These are phyloP conservation scores for Cinara cedri DNA, from an alignment of 2,888 invertebrate genomes.

Conservation along the genomic window DNA sequence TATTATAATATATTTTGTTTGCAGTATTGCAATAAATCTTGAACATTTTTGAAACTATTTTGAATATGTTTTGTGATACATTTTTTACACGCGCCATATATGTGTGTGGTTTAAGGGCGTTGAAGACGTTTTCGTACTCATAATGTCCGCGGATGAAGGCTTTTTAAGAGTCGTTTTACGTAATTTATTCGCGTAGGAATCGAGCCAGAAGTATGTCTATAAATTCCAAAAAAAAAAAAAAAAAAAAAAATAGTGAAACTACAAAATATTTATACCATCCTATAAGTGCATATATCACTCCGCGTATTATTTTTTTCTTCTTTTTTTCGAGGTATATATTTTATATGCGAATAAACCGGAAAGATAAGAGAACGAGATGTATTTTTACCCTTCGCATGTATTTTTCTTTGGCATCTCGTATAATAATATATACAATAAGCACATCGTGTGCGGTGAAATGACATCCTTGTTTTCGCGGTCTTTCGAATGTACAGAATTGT, in stretches of 20 bases:
- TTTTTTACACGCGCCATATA: not conserved
- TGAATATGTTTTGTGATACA: not conserved
- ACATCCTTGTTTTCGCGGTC: constrained; percentile 2
- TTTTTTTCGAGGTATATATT: constrained; percentile 40
- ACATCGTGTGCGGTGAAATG: not conserved
- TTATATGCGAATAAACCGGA: constrained; percentile 51
- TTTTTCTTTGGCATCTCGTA: constrained; percentile 42
- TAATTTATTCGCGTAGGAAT: constrained; percentile 52
- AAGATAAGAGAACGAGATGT: constrained; percentile 51
- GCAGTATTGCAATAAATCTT: too few relatives aligned
- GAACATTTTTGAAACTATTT: not conserved
- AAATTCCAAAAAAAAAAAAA: constrained; percentile 24
- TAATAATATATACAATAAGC: too few relatives aligned
- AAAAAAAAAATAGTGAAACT: constrained; percentile 21
- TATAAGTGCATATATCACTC: constrained; percentile 42
- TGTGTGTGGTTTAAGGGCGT: not conserved
- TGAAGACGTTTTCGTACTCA: constrained; percentile 28
- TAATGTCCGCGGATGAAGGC: constrained; percentile 13
- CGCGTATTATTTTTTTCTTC: constrained; percentile 32
- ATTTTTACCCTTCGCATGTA: constrained; percentile 37
- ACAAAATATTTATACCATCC: constrained; percentile 52
- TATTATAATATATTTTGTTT: too few relatives aligned
- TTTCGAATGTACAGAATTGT: constrained; percentile 4
- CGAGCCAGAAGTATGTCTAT: constrained; percentile 47
- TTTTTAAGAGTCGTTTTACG: constrained; percentile 38